Percentiles rank a stretch among this genome's conserved stretches.
Evolutionary conservation across 37 sponge, comb jelly and placozoan genomes (phyloP).

Genomic region (Halichondria panicea): DNA sequence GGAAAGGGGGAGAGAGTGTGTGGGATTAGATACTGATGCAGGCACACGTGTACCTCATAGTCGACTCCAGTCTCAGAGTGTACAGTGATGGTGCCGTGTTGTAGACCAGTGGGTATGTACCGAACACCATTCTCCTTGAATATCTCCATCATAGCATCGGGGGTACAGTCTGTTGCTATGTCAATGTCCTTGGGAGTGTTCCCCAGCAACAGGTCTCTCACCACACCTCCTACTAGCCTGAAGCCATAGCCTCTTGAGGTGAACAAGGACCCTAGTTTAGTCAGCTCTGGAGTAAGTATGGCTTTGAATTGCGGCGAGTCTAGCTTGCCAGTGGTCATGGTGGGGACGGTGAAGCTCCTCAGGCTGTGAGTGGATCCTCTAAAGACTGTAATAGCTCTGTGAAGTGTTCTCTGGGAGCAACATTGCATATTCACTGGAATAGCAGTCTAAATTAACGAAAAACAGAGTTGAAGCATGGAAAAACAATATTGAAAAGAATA

Average conservation of each 20-base stretch:
- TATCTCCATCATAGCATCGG: slow-evolving; percentile 75
- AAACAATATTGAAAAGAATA: too few relatives aligned
- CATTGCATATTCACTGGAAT: too few relatives aligned
- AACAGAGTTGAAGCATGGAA: too few relatives aligned
- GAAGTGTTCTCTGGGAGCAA: too few relatives aligned
- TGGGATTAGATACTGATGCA: too few relatives aligned
- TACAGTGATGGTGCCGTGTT: slow-evolving; percentile 92
- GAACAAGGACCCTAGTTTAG: slow-evolving; percentile 59
- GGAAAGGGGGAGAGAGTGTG: not conserved
- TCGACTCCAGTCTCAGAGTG: slow-evolving; percentile 37
- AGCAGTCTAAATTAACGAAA: too few relatives aligned
- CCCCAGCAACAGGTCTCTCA: slow-evolving; percentile 91
- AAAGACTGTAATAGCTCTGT: too few relatives aligned
- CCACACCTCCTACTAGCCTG: slow-evolving; percentile 93
- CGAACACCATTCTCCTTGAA: slow-evolving; percentile 54
- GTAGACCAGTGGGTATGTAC: slow-evolving; percentile 83
- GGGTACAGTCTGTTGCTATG: slow-evolving; percentile 93
- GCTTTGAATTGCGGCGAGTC: slow-evolving; percentile 43
- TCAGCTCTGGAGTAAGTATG: slow-evolving; percentile 64
- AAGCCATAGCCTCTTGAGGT: slow-evolving; percentile 61
- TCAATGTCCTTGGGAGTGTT: slow-evolving; percentile 89
- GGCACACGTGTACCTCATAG: slow-evolving; percentile 22
- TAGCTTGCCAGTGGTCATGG: slow-evolving; percentile 65
- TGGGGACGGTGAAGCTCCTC: too few relatives aligned
- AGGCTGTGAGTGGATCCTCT: too few relatives aligned